Evolutionary conservation across 2,113 vertebrate species (phyloP), one percentile per base, ranked within the genome.

Genomic region (Malaclemys terrapin): DNA sequence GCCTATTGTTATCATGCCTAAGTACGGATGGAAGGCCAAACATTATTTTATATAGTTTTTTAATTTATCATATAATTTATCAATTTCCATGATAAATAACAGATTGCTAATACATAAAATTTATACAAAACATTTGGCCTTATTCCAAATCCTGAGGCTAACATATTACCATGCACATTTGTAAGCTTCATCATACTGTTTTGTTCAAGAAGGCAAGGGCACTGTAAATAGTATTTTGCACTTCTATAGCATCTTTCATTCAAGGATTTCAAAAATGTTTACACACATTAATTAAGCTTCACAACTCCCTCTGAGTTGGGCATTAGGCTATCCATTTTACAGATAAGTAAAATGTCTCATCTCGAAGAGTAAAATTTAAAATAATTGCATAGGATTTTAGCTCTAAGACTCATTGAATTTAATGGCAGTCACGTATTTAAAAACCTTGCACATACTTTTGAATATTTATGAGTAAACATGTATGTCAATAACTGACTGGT

Each of bases 361-460:
- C 49, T 10, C 24, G 47, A 8, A 87, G 91, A 27, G 24, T 2
- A 5, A 22, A n/a, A 31, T 42, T 89, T 87, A 59, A 84, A 72
- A 57, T n/a, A 49, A 87, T n/a, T 12, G 69, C 10, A 31, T 10
- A 10, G n/a, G 22, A 87, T 87, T 89, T 50, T 19, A 81, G 10
- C 38, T 87, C 6, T 49, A 82, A 29, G 29, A 49, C 16, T 89
- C 4, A 29, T 6, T 62, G 35, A 52, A 38, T 5, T 82, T 75
- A 47, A 75, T 19, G 4, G 27, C 3, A 86, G 19, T 31, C 54
- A 24, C 0, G 0, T 35, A 35, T 29, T 82, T 93, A 31, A 90
- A 84, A 92, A 16, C n/a, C 10, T 2, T 80, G 9, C 27, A 83
- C 0, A 0, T 38, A 87, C n/a, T 47, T 45, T 45, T 85, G 9